Evolutionary conservation across 2,797 vertebrate species (phyloP), one percentile per base, ranked within the genome.

Genomic region (Buceros bicornis): DNA sequence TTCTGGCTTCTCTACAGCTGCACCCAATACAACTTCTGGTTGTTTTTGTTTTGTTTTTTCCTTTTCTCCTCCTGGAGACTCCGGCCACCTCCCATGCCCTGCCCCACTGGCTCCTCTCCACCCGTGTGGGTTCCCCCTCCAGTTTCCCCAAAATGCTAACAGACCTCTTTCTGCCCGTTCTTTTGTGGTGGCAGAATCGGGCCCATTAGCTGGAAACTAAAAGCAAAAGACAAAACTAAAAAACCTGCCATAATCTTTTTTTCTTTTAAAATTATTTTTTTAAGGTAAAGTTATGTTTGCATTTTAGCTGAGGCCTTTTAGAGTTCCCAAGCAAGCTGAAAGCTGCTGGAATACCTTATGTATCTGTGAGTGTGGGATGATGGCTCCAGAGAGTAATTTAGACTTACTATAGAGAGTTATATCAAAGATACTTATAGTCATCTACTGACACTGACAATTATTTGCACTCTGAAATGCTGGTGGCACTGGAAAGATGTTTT

Each of bases 311-410:
- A 25, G 57, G 76, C 70, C 74, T 66, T 77, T 62, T 16, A 16
- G 73, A 85, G 18, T 43, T 57, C 33, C 56, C n/a, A 77, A 48
- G 85, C 40, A 91, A 85, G 74, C 54, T 69, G 74, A 81, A 93
- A 61, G 53, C 71, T 43, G 87, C 81, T 65, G 72, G 26, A 33
- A 11, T 12, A 51, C 48, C 12, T 67, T 6, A 5, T 3, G 26
- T 43, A 14, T 37, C 60, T 5, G 4, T 11, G 24, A 48, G 22
- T 4, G 45, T 54, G 54, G 54, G 45, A 72, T 60, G 40, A 10
- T 0, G 0, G 21, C 40, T 88, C 50, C 50, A 19, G 56, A 61
- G 20, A 62, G 26, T 13, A 33, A 31, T 40, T 80, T 24, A 50
- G 26, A n/a, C 35, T 56, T 54, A 8, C 10, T 40, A 18, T 19